These are phyloP conservation scores for Drosophila fulvimacula DNA, from an alignment of 2,888 invertebrate species.

Conservation along the genomic window DNA sequence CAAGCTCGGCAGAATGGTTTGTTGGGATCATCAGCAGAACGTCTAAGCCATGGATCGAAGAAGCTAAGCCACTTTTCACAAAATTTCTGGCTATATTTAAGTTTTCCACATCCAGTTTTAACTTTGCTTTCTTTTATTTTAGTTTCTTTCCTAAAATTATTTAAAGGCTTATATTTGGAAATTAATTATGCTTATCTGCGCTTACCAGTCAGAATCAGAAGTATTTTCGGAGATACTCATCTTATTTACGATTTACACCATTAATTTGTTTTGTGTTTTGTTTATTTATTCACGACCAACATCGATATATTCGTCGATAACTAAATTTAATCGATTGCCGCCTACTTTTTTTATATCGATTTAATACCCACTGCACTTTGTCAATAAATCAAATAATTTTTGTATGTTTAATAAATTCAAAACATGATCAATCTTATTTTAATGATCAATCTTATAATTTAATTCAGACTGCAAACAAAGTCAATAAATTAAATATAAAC, in stretches of 20 bases:
- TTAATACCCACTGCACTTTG: neutral
- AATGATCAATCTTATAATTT: no score
- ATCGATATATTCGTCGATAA: conserved; percentile 37
- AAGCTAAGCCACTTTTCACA: conserved; percentile 82
- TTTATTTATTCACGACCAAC: conserved; percentile 42
- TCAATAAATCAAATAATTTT: neutral
- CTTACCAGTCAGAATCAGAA: conserved; percentile 82
- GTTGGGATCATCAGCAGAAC: conserved; percentile 75
- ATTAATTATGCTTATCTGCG: neutral
- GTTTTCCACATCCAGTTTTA: conserved; percentile 52
- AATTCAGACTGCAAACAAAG: neutral
- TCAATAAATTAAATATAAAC: neutral
- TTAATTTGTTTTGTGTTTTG: conserved; percentile 25
- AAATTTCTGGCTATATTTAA: conserved; percentile 81
- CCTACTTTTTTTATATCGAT: conserved; percentile 2
- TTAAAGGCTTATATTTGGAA: neutral
- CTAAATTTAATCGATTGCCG: conserved; percentile 26
- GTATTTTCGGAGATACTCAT: conserved; percentile 83
- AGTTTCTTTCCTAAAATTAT: conserved; percentile 75
- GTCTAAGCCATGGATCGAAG: conserved; percentile 81
- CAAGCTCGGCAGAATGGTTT: conserved; percentile 83
- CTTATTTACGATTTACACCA: conserved; percentile 3
- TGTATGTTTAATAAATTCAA: neutral
- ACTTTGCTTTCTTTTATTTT: conserved; percentile 68
- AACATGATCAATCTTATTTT: no score